Base-by-base conservation (phyloP, 2,113 vertebrate genomes). In the Scomber scombrus region DNA sequence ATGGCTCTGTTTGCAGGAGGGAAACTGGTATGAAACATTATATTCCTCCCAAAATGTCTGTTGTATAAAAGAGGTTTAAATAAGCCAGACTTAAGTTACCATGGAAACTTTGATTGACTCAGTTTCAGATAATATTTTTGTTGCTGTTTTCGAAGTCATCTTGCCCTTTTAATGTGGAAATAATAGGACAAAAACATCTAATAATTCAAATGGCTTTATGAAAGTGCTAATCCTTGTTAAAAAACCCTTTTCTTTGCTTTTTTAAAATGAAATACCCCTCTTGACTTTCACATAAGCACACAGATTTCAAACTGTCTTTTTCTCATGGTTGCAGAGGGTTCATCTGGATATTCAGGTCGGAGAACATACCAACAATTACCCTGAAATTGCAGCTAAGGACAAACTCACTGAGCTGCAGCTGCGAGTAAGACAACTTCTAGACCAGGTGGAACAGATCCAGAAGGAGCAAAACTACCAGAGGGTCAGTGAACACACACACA, bases 391-490 rank as follows among this genome's bases (percentile, higher is more conserved):
- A 0, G 97, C 97, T 2, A 98, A 98, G 79, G 97, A 99, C 93
- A 99, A 98, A 51, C 95, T 99, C 78, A 97, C 96, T 0, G 97
- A 98, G 86, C 93, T 99, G 72, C 97, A 98, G 94, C 95, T 98
- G 21, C 92, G 97, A 0, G 97, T 96, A 1, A 92, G 97, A 11
- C 97, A 99, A 89, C 93, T 99, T 18, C 95, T 98, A 12, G 97
- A 99, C 84, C 97, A 99, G 66, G 96, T 98, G 11, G 97, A 98
- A 51, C 97, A 98, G 93, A 97, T 99, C 88, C 97, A 99, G 89
- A 99, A 99, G 85, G 97, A 99, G 73, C 97, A 99, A 78, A 97
- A 98, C 91, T 99, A 99, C 91, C 97, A 99, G 78, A 80, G 97
- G 95, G 97, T 98, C 77, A 96, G 96, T 87, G 0, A 9, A 26